Base-by-base conservation (phyloP, 2,888 invertebrate genomes). In the Catocala fraxini region DNA sequence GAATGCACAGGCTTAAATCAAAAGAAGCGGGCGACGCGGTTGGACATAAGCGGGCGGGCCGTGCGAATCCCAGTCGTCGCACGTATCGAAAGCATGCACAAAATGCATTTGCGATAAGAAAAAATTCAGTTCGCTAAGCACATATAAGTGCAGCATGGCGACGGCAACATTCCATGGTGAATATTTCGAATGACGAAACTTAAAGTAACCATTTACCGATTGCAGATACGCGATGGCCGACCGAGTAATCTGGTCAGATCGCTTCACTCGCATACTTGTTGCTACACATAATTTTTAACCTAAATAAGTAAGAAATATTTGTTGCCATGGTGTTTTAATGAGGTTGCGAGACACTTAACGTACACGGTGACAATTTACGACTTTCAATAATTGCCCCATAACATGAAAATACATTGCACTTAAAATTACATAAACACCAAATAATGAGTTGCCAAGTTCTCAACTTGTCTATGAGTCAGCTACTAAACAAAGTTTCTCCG, bases 171-270 rank as follows among this genome's bases (percentile, higher is more conserved):
- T 92, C 94, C 92, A 85, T 77, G 84, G 84, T 84, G 87, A 91
- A 93, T 93, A 85, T 87, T 86, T 85, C 86, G 89, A 91, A 92
- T 93, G 92, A 90, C 92, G 88, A 91, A 92, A 88, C 90, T 90
- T 91, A 89, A 83, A 92, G 90, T 90, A 90, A 92, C 92, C 92
- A 93, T 93, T 93, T 93, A 93, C 92, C 88, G 93, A 93, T 94
- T 90, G 89, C 91, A 93, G 93, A 93, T 93, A 93, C 93, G 92
- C 93, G 92, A 92, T 89, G 93, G 94, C 87, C 94, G 84, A 84
- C 73, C 83, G 83, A 89, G 89, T 86, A 89, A 93, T 93, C 93
- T 93, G 91, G 92, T 86, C 91, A 88, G 91, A 89, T 91, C 89
- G 91, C 90, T 86, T 90, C 88, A 87, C 86, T 88, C 85, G 86